These are phyloP conservation scores for Apoderus coryli DNA, from an alignment of 2,888 invertebrate species.

Conservation along the genomic window DNA sequence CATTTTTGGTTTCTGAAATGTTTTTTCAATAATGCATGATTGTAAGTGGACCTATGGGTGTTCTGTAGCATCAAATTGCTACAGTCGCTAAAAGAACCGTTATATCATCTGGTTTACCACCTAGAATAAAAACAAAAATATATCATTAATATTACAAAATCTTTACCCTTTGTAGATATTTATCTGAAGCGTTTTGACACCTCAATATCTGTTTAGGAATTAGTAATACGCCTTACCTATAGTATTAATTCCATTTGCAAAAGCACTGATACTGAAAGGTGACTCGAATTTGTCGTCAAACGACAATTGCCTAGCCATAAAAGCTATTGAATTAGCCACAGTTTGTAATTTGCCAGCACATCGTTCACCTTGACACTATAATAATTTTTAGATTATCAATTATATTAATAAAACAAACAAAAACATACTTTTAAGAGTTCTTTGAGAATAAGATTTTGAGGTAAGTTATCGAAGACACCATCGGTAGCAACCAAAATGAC, in stretches of 20 bases:
- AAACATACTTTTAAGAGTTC: slow-evolving; percentile 56
- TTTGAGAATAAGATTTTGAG: slow-evolving; percentile 75
- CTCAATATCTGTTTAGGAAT: background rate
- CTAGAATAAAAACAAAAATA: slow-evolving; percentile 41
- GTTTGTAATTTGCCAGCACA: slow-evolving; percentile 69
- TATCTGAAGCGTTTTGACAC: too few species aligned
- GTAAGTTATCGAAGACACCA: slow-evolving; percentile 97
- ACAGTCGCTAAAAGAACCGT: slow-evolving; percentile 93
- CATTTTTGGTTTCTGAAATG: slow-evolving; percentile 1
- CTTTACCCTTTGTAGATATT: too few species aligned
- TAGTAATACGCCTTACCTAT: slow-evolving; percentile 46
- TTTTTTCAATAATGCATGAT: too few species aligned
- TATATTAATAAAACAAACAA: background rate
- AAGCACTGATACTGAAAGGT: slow-evolving; percentile 87
- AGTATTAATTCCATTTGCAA: slow-evolving; percentile 84
- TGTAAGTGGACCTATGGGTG: too few species aligned
- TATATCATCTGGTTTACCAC: slow-evolving; percentile 98
- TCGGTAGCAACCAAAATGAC: slow-evolving; percentile 92
- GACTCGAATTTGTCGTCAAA: slow-evolving; percentile 92
- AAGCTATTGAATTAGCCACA: slow-evolving; percentile 87
- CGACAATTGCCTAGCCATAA: slow-evolving; percentile 88
- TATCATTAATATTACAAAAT: too few species aligned
- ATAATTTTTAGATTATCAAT: slow-evolving; percentile 9
- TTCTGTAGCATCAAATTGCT: slow-evolving; percentile 65
- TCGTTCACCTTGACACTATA: slow-evolving; percentile 46